These are phyloP conservation scores for Zaprionus capensis DNA, from an alignment of 1,140 invertebrate genomes.

Conservation along the genomic window DNA sequence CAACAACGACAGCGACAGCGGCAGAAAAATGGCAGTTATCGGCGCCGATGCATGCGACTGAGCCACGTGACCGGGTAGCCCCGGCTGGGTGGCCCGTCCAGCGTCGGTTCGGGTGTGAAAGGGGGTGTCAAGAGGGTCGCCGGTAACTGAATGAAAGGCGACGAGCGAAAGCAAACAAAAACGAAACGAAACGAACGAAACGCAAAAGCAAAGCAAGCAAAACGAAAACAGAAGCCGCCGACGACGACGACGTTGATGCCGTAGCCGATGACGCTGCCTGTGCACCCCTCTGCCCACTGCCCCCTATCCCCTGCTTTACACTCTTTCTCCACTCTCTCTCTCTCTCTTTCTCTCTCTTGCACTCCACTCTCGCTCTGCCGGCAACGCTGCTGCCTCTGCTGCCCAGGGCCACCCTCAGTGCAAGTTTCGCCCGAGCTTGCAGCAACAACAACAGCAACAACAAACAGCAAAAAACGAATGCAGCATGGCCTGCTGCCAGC, in stretches of 20 bases:
- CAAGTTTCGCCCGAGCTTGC: conserved; percentile 41
- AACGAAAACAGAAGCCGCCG: conserved; percentile 52
- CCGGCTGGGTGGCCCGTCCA: conserved; percentile 19
- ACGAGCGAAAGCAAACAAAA: conserved; percentile 54
- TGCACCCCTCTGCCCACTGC: conserved; percentile 16
- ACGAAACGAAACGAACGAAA: conserved; percentile 26
- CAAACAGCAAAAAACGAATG: conserved; percentile 15
- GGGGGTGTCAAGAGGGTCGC: neutral
- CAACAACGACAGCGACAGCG: conserved; percentile 24
- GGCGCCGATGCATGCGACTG: conserved; percentile 66
- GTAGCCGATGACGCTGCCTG: conserved; percentile 4
- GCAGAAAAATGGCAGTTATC: conserved; percentile 68
- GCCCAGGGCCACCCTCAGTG: conserved; percentile 56
- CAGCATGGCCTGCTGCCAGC: conserved; percentile 42
- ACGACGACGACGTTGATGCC: conserved; percentile 14
- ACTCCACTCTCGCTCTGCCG: neutral
- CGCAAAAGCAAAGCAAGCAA: conserved; percentile 27
- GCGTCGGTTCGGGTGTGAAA: neutral
- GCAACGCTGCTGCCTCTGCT: conserved; percentile 10
- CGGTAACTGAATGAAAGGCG: conserved; percentile 43
- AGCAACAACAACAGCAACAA: conserved; percentile 31
- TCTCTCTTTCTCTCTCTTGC: neutral
- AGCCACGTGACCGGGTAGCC: conserved; percentile 64
- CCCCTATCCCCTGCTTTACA: neutral
- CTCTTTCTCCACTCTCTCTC: neutral